A percentile compares a stretch with the other conserved stretches of the same genome.
These are phyloP conservation scores for Nothura maculosa DNA, from an alignment of 2,797 vertebrate species.

Conservation along the genomic window DNA sequence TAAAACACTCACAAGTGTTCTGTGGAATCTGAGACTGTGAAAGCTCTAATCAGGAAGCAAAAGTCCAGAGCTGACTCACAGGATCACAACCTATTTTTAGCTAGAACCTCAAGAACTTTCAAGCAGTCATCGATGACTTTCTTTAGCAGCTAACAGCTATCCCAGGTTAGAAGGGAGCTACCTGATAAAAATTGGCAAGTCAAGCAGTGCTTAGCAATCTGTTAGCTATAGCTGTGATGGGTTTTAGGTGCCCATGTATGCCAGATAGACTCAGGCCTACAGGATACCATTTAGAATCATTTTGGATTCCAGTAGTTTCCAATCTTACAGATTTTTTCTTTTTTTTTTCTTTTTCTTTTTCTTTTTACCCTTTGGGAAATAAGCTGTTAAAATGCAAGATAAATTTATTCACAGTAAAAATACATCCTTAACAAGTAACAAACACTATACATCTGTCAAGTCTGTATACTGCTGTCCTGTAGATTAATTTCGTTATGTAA, in stretches of 20 bases:
- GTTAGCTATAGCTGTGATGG: background rate
- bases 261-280: background rate
- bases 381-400: background rate
- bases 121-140: background rate
- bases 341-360: background rate
- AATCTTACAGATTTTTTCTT: background rate
- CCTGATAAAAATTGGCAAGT: background rate
- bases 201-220: background rate
- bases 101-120: background rate
- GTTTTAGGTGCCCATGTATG: background rate
- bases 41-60: background rate
- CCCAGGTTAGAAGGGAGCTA: background rate
- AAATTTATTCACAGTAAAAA: background rate
- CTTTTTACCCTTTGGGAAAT: background rate
- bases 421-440: background rate
- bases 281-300: background rate
- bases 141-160: background rate
- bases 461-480: background rate
- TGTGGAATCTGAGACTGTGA: background rate
- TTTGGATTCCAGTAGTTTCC: background rate
- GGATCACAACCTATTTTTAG: background rate
- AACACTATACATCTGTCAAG: background rate
- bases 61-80: background rate
- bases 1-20: background rate
- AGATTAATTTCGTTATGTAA: background rate